phyloP scores from a whole-genome alignment of 2,113 vertebrate species.

The Sorex araneus region DNA sequence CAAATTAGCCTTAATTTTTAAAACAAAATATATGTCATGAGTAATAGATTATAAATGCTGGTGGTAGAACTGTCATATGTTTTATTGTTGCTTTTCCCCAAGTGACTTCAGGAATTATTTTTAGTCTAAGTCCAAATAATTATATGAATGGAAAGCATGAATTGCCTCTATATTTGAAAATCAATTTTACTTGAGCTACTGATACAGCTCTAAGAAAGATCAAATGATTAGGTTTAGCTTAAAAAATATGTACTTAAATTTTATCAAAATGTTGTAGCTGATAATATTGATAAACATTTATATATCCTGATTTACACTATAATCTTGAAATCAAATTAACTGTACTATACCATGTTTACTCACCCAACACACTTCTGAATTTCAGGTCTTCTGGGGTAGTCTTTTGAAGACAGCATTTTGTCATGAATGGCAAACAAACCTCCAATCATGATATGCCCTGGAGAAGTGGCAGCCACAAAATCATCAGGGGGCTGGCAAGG shows the following conservation, averaged over 20 bases:
- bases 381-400: constrained; percentile 86
- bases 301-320: fast-evolving
- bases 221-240: background rate
- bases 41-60: background rate
- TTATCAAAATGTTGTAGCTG: constrained; percentile 46
- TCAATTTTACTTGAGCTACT: background rate
- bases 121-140: background rate
- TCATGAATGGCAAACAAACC: constrained; percentile 90
- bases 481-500: constrained; percentile 86
- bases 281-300: background rate
- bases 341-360: constrained; percentile 80
- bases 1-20: background rate
- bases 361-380: constrained; percentile 89
- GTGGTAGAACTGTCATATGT: background rate
- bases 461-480: constrained; percentile 86
- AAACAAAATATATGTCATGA: background rate
- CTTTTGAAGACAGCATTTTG: constrained; percentile 84
- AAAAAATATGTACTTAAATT: constrained; percentile 2
- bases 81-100: background rate
- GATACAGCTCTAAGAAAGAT: background rate
- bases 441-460: constrained; percentile 88
- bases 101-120: background rate
- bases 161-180: background rate
- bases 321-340: background rate
- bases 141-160: constrained; percentile 10